Base-by-base conservation (phyloP, 2,888 invertebrate species). In the Scaptomyza polygonia region DNA sequence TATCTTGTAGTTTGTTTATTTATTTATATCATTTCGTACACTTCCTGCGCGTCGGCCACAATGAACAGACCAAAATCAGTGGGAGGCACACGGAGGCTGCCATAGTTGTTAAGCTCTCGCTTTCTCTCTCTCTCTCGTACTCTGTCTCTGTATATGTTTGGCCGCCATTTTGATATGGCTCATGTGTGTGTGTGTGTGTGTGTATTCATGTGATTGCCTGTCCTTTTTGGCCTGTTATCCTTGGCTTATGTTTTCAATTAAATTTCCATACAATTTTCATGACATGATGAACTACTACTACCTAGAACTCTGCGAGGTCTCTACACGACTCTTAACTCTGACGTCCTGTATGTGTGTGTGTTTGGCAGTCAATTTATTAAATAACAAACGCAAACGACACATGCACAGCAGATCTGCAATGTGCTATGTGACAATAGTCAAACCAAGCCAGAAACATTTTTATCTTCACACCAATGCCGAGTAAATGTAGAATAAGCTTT, bases 221-320 rank as follows among this genome's bases (percentile, higher is more conserved):
- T 82, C 86, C 80, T 77, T 77, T 77, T 85, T 69, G 79, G 84
- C 66, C 86, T 86, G 88, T 84, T 84, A 87, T 87, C 85, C 84
- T 89, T 89, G 88, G 89, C 86, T 89, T 88, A 88, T 88, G 82
- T 89, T 89, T 89, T 89, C 90, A 89, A 89, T 89, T 89, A 89
- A 89, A 89, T 87, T 88, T 89, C 88, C 89, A 89, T 89, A 89
- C 87, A 88, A 88, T 88, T 89, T 89, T 89, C 81, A 88, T 89
- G 89, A 88, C 84, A 87, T 89, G 88, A 89, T 87, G 88, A 85
- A 88, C 88, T 87, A 89, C 86, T 87, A 88, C 88, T 87, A 89
- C 86, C 88, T 84, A 74, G 75, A 66, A 79, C 65, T 68, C 68
- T 59, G 65, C 56, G 72, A 59, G 79, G 53, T 66, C 77, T 61